phyloP scores from a whole-genome alignment of 2,113 vertebrate species.

The Cervus canadensis region DNA sequence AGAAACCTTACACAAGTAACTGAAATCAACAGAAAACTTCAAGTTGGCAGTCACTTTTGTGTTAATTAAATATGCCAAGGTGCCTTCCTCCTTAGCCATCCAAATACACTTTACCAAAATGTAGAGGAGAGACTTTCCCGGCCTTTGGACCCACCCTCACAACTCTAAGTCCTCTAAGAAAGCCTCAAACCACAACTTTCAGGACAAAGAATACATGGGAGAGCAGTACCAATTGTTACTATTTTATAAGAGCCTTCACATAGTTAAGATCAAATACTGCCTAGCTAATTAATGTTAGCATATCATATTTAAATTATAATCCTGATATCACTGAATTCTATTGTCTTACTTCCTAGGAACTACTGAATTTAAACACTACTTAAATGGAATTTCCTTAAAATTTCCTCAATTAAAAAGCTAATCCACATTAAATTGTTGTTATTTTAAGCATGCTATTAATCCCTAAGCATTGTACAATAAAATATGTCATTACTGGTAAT shows the following conservation, averaged over 20 bases:
- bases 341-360: neutral
- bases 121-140: neutral
- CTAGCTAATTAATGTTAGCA: neutral
- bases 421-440: neutral
- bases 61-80: neutral
- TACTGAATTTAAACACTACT: constrained; percentile 9
- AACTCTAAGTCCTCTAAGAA: constrained; percentile 1
- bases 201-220: neutral
- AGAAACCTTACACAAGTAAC: neutral
- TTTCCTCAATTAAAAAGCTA: neutral
- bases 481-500: neutral
- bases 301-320: neutral
- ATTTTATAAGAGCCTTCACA: neutral
- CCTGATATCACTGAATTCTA: neutral
- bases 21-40: neutral
- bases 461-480: neutral
- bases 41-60: neutral
- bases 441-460: constrained; percentile 26
- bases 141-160: neutral
- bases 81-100: neutral
- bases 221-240: neutral
- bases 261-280: neutral
- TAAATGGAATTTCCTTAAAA: constrained; percentile 5
- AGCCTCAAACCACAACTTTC: neutral
- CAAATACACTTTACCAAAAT: neutral